Evolutionary conservation across 2,888 invertebrate species (phyloP), one percentile per base, ranked within the genome.

Genomic region (Tachina fera): DNA sequence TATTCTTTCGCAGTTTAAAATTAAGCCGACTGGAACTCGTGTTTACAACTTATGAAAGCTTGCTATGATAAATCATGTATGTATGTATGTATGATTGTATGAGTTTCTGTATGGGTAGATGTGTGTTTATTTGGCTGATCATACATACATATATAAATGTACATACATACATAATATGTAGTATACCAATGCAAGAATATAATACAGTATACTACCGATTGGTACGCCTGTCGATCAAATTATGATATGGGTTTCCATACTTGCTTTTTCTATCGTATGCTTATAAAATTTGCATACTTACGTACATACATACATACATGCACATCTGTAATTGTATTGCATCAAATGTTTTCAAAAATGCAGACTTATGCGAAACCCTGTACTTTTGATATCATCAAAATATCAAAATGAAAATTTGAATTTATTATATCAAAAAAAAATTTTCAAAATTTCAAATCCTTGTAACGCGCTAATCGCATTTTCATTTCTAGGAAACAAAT

Each of bases 1-100:
- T 9, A 14, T n/a, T n/a, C 6, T 56, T 56, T 39, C 39, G 71
- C 47, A 41, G 63, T 65, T 63, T 49, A 22, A 49, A 71, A 16
- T 78, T 67, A 74, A 74, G 53, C 72, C 83, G 83, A 72, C n/a
- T 72, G 19, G 43, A 53, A 60, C n/a, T 78, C 83, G 60, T 67
- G 39, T 72, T 83, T 43, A 13, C 68, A 56, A 43, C 22, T 11
- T 65, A 56, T n/a, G 16, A 19, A 19, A 49, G 47, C 41, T 22
- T 63, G 53, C 16, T 43, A 16, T 61, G 16, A 61, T 61, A 61
- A 43, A 61, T 31, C 4, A 31, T 6, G 31, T 31, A 31, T 31
- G 31, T 31, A 47, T 1, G 47, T 13, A 19, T 9, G 22, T 39
- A 49, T 3, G 45, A 16, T 31, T 58, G 31, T 31, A 6, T 31